Evolutionary conservation across 2,797 vertebrate genomes (phyloP), one percentile per base, ranked within the genome.

Genomic region (Gymnodraco acuticeps): DNA sequence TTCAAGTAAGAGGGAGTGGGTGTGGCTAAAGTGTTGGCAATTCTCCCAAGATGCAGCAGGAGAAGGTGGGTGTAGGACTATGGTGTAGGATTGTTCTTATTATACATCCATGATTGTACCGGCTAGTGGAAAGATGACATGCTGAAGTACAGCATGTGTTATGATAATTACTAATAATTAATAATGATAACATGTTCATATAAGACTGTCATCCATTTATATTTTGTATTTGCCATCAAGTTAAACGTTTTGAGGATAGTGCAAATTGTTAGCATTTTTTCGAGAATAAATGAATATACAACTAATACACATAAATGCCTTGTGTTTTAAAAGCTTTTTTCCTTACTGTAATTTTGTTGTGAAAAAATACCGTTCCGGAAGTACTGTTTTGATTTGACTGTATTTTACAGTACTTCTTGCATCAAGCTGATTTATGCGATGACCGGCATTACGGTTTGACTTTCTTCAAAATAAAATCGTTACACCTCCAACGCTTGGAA

Each of bases 1-100:
- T 78, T 72, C 70, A 71, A 73, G 79, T 80, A 2, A 1, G 1
- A 19, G 4, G 2, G 6, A 51, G 58, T 59, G 73, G 88, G 88
- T 64, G 88, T 52, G 73, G 76, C 63, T 63, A 7, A 38, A 9
- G 9, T 60, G 2, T 14, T 12, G 19, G 42, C 27, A 23, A 23
- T 2, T 15, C 33, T 17, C 11, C 13, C 16, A 1, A 38, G 33
- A 38, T 10, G 1, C 4, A 41, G 55, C 42, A 4, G 5, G 41
- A 50, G n/a, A 6, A 45, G 16, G 10, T 53, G 27, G 27, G 27
- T 27, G 27, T 23, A 23, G 23, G 23, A 3, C 23, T 23, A 23
- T 23, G 23, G 23, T 23, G 4, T 27, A 27, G 27, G 46, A 33
- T 48, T 27, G 3, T 27, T 27, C 23, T 27, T 27, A 27, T 27